Base-by-base conservation (phyloP, 2,797 vertebrate genomes). In the Anguilla megastoma region DNA sequence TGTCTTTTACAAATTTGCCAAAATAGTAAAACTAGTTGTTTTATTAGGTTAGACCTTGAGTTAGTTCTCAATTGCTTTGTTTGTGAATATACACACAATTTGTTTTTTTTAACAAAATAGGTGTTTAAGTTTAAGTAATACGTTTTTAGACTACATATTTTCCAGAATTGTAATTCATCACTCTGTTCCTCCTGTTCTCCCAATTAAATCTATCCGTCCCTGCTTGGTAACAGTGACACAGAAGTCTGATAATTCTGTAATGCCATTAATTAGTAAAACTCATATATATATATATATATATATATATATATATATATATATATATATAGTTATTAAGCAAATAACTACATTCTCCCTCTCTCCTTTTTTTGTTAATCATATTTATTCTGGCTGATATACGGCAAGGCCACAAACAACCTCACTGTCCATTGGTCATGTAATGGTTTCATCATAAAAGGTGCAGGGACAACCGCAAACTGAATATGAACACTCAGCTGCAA, bases 361-460 rank as follows among this genome's bases (percentile, higher is more conserved):
- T 69, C 30, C 30, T 74, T 74, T 74, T 69, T 24, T 3, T 48
- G 36, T 80, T 80, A 16, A 50, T 82, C 41, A 82, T n/a, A 9
- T 82, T n/a, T 48, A 50, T 82, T 82, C 6, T 9, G 3, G 36
- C 24, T 50, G 45, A 82, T 82, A 82, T 50, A 48, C 3, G 41
- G 79, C 79, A 82, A 82, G 45, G 79, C 79, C 41, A 82, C 79
- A 50, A 82, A 82, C 50, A 82, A 82, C 45, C 45, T 82, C 79
- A n/a, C 24, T 48, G 45, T 24, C 45, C 79, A 82, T 24, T 82
- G 79, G 5, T 50, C 27, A 58, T 60, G 84, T 85, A 85, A 85
- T 85, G 84, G 84, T 85, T 71, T 86, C 63, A 74, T 86, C 45
- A 74, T 86, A 71, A 86, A 69, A 86, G n/a, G 41, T 50, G 41